phyloP scores from a whole-genome alignment of 53 echinoderm and acorn worm genomes.

The Antedon mediterranea region DNA sequence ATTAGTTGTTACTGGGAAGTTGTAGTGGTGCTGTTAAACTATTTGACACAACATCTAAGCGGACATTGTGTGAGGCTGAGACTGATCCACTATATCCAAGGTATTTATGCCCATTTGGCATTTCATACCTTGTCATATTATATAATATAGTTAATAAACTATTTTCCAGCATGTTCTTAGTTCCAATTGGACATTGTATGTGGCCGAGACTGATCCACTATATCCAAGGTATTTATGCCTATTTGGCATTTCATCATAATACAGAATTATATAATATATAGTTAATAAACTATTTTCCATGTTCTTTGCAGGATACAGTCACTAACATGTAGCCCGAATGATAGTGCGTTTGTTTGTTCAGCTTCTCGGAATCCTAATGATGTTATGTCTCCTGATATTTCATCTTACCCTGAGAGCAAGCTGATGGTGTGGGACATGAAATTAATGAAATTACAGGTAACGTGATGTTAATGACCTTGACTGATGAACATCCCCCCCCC shows the following conservation, averaged over 20 bases:
- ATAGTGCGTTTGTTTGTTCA: conserved; percentile 49
- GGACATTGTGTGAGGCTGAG: conserved; percentile 39
- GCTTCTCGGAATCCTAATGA: conserved; percentile 24
- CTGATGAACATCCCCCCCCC: too few relatives aligned
- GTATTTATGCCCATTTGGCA: conserved; percentile 17
- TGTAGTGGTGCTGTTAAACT: conserved; percentile 70
- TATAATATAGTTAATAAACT: too few relatives aligned
- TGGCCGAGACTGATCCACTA: conserved; percentile 35
- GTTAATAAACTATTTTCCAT: background rate
- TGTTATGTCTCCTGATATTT: conserved; percentile 20
- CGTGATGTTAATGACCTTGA: too few relatives aligned
- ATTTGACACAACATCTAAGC: conserved; percentile 77
- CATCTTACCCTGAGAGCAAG: conserved; percentile 27
- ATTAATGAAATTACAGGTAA: conserved; percentile 61
- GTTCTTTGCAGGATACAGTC: conserved; percentile 42
- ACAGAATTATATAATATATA: too few relatives aligned
- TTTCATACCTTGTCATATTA: too few relatives aligned
- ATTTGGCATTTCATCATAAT: too few relatives aligned
- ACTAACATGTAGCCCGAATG: conserved; percentile 66
- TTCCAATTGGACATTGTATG: conserved; percentile 55
- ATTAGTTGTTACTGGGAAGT: conserved; percentile 69
- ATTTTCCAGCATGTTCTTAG: too few relatives aligned
- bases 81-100: conserved; percentile 58
- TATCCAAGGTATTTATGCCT: conserved; percentile 69
- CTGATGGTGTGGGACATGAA: conserved; percentile 78